Percentiles rank a stretch among this genome's conserved stretches.
These are phyloP conservation scores for Brachyptera risi DNA, from an alignment of 2,888 invertebrate genomes.

Conservation along the genomic window DNA sequence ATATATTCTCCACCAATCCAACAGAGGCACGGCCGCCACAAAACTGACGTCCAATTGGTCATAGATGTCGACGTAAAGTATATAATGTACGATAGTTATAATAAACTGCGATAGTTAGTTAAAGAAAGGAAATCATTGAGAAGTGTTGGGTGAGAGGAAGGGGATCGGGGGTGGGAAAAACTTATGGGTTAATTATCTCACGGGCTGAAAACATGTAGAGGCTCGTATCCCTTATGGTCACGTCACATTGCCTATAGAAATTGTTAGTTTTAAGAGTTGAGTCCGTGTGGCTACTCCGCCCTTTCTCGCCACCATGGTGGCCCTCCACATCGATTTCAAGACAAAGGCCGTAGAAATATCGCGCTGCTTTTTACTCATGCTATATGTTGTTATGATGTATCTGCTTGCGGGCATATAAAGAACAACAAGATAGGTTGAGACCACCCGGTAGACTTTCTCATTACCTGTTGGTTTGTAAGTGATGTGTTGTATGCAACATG, in stretches of 20 bases:
- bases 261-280: conserved; percentile 25
- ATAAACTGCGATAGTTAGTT: conserved; percentile 24
- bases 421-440: background rate
- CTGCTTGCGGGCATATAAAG: conserved; percentile 2
- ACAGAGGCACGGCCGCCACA: conserved; percentile 11
- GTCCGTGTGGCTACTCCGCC: conserved; percentile 23
- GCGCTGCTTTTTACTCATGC: conserved; percentile 8
- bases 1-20: conserved; percentile 22
- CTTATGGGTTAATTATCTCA: conserved; percentile 28
- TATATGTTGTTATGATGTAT: background rate
- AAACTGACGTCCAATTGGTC: conserved; percentile 26
- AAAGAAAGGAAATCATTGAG: conserved; percentile 20
- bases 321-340: conserved; percentile 6
- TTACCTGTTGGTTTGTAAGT: conserved; percentile 23
- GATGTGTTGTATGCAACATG: conserved; percentile 22
- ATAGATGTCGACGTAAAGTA: conserved; percentile 22
- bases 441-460: conserved; percentile 24
- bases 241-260: conserved; percentile 6
- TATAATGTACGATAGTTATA: conserved; percentile 16
- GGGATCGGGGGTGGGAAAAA: too few species aligned
- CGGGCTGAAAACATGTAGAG: background rate
- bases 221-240: conserved; percentile 13
- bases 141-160: too few species aligned
- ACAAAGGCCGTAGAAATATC: conserved; percentile 11
- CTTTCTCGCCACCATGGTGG: conserved; percentile 28